Percentiles rank a stretch among this genome's conserved stretches.
Evolutionary conservation across 2,797 vertebrate species (phyloP).

Genomic region (Crotalus adamanteus): DNA sequence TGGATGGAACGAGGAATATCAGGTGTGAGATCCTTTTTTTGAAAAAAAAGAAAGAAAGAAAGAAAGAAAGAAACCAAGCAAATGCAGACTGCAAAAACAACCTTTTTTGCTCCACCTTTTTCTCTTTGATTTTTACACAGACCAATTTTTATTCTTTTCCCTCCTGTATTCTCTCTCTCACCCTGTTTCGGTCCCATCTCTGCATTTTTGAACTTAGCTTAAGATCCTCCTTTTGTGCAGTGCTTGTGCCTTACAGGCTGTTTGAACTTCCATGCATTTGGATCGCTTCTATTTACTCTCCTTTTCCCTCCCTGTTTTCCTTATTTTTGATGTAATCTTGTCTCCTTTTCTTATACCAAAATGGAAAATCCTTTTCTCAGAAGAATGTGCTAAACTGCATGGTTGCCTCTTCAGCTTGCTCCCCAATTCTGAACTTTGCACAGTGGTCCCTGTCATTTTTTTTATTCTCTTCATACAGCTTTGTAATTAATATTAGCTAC

Average conservation of each 20-base stretch:
- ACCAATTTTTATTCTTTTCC: slow-evolving; percentile 57
- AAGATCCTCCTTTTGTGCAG: slow-evolving; percentile 66
- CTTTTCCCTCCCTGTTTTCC: not conserved
- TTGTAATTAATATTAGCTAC: slow-evolving; percentile 45
- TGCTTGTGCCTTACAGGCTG: slow-evolving; percentile 50
- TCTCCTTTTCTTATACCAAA: slow-evolving; percentile 38
- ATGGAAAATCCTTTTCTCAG: slow-evolving; percentile 49
- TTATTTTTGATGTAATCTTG: slow-evolving; percentile 49
- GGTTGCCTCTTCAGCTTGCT: slow-evolving; percentile 54
- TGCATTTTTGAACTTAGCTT: slow-evolving; percentile 68
- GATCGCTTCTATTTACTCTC: not conserved
- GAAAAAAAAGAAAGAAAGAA: slow-evolving; percentile 25
- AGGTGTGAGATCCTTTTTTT: slow-evolving; percentile 82
- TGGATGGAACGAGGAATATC: slow-evolving; percentile 87
- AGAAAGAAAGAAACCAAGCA: slow-evolving; percentile 45
- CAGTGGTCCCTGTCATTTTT: slow-evolving; percentile 26
- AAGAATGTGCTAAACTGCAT: slow-evolving; percentile 50
- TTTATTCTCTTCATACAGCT: slow-evolving; percentile 36
- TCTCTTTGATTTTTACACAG: slow-evolving; percentile 62
- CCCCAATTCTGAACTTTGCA: not conserved
- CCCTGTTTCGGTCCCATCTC: slow-evolving; percentile 73
- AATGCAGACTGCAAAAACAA: slow-evolving; percentile 55
- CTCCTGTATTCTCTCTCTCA: slow-evolving; percentile 73
- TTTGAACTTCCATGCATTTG: slow-evolving; percentile 49
- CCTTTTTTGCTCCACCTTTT: slow-evolving; percentile 56